Base-by-base conservation (phyloP, 64 coral and sea anemone genomes). In the Cladopsammia gracilis region DNA sequence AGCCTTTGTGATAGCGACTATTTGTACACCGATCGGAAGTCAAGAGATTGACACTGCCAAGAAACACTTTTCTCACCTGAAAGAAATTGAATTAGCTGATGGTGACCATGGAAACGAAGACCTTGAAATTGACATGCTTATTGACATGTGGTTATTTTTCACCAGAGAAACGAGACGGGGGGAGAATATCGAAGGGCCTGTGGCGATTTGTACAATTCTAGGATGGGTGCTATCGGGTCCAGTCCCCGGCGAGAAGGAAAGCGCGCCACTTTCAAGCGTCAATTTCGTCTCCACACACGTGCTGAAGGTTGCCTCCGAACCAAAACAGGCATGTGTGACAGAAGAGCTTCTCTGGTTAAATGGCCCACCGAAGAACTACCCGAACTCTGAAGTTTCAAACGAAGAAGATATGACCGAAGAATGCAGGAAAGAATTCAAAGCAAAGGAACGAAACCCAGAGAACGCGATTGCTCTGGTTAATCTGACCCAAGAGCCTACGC, bases 211-310 rank as follows among this genome's bases (percentile, higher is more conserved):
- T 52, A 88, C 84, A 7, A 87, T 48, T 14, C 53, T 93, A 6
- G 92, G 64, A 70, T 82, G 92, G 92, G 85, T 89, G 6, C 58
- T n/a, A n/a, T n/a, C n/a, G n/a, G n/a, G n/a, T n/a, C n/a, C n/a
- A n/a, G n/a, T n/a, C n/a, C n/a, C n/a, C n/a, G n/a, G n/a, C n/a
- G n/a, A n/a, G n/a, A n/a, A n/a, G n/a, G n/a, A n/a, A n/a, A n/a
- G n/a, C n/a, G n/a, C n/a, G n/a, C n/a, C n/a, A n/a, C n/a, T n/a
- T n/a, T n/a, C n/a, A n/a, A n/a, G n/a, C n/a, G n/a, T 89, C 12
- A n/a, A n/a, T n/a, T n/a, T n/a, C n/a, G n/a, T n/a, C n/a, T n/a
- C n/a, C n/a, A n/a, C n/a, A n/a, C n/a, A n/a, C n/a, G n/a, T n/a
- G n/a, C n/a, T n/a, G n/a, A n/a, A n/a, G n/a, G n/a, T n/a, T n/a